phyloP scores from a whole-genome alignment of 1,140 invertebrate species.

The Pogonus chalceus region DNA sequence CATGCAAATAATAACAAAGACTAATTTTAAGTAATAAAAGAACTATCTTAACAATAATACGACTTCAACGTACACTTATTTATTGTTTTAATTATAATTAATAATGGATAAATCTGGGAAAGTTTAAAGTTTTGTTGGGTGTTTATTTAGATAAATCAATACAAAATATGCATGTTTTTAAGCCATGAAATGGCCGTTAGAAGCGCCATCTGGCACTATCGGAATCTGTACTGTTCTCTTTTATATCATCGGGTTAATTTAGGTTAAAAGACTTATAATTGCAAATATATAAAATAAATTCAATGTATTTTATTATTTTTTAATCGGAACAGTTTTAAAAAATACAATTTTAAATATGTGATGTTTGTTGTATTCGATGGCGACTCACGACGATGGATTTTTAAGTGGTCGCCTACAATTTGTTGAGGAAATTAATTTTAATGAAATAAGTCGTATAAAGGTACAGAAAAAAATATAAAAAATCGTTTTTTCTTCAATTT shows the following conservation, averaged over 20 bases:
- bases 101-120: too few species aligned
- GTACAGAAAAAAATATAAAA: conserved; percentile 25
- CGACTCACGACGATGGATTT: conserved; percentile 31
- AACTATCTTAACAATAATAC: too few species aligned
- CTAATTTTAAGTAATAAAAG: too few species aligned
- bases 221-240: neutral
- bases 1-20: too few species aligned
- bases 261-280: conserved; percentile 4
- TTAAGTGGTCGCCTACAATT: conserved; percentile 39
- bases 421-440: conserved; percentile 49
- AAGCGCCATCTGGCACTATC: neutral
- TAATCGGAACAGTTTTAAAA: neutral
- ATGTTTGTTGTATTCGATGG: conserved; percentile 33
- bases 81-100: too few species aligned
- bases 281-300: neutral
- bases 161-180: too few species aligned
- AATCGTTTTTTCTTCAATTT: neutral
- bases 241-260: neutral
- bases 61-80: too few species aligned
- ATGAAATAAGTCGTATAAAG: conserved; percentile 45
- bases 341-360: conserved; percentile 4
- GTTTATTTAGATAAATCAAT: too few species aligned
- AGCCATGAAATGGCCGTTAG: too few species aligned
- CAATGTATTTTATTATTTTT: neutral
- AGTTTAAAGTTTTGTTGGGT: too few species aligned